Percentiles rank a stretch among this genome's conserved stretches.
These are phyloP conservation scores for Drosophila grimshawi DNA, from an alignment of 1,140 invertebrate species.

Conservation along the genomic window DNA sequence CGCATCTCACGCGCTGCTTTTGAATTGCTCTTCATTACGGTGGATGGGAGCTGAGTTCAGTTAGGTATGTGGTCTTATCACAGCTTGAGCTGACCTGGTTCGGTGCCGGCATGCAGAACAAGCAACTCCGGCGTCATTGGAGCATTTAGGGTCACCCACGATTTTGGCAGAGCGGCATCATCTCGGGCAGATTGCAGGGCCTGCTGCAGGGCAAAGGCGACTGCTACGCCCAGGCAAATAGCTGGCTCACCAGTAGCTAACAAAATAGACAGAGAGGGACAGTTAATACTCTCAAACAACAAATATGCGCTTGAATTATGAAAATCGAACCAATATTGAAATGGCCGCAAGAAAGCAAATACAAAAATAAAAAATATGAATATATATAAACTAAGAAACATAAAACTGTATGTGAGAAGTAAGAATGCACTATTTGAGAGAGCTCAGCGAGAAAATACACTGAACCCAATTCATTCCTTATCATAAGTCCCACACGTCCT, in stretches of 20 bases:
- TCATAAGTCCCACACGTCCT: too few species aligned
- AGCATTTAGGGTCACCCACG: slow-evolving; percentile 85
- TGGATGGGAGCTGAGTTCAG: background rate
- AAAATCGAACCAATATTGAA: too few species aligned
- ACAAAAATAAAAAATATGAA: background rate
- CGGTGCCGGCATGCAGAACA: slow-evolving; percentile 76
- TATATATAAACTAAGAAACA: background rate
- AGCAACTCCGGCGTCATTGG: slow-evolving; percentile 85
- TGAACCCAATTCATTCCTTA: too few species aligned
- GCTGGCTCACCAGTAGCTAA: slow-evolving; percentile 91
- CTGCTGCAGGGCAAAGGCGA: slow-evolving; percentile 90
- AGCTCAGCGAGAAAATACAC: too few species aligned
- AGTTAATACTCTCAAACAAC: too few species aligned
- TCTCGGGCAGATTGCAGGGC: slow-evolving; percentile 88
- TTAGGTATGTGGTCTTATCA: slow-evolving; percentile 39
- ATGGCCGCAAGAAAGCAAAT: slow-evolving; percentile 68
- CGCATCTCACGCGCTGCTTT: too few species aligned
- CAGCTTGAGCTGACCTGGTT: slow-evolving; percentile 62
- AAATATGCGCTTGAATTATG: too few species aligned
- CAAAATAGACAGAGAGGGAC: slow-evolving; percentile 31
- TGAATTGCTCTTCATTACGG: background rate
- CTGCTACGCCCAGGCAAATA: slow-evolving; percentile 87
- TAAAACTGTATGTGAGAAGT: too few species aligned
- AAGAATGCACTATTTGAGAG: too few species aligned
- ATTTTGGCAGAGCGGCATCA: slow-evolving; percentile 86